Evolutionary conservation across 2,888 invertebrate species (phyloP).

Genomic region (Thereva unica): DNA sequence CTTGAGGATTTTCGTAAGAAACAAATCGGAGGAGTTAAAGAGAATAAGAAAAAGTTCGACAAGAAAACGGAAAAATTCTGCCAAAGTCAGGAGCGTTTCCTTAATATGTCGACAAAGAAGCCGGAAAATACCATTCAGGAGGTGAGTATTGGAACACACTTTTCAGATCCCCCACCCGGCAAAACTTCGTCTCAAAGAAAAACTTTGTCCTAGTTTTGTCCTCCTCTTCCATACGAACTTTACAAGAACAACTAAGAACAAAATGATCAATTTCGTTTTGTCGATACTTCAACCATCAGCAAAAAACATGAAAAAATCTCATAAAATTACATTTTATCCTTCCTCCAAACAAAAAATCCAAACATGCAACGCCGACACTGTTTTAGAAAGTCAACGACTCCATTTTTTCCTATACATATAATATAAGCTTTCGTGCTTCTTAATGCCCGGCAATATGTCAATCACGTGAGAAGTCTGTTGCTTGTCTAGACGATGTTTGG

Average conservation of each 20-base stretch:
- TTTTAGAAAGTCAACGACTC: slow-evolving; percentile 22
- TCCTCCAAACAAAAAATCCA: neutral
- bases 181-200: neutral
- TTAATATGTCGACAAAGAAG: slow-evolving; percentile 90
- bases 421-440: slow-evolving; percentile 1
- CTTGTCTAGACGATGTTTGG: slow-evolving; percentile 27
- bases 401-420: neutral
- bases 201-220: neutral
- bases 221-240: no score
- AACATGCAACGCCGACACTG: slow-evolving; percentile 2
- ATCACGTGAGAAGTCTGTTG: slow-evolving; percentile 30
- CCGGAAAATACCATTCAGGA: slow-evolving; percentile 88
- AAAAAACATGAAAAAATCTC: no score
- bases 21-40: slow-evolving; percentile 94
- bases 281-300: neutral
- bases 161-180: neutral
- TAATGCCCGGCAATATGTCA: slow-evolving; percentile 9
- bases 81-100: slow-evolving; percentile 92
- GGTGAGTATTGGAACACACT: slow-evolving; percentile 62
- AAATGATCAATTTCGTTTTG: slow-evolving; percentile 2
- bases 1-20: slow-evolving; percentile 92
- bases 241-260: no score
- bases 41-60: slow-evolving; percentile 93
- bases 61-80: slow-evolving; percentile 98
- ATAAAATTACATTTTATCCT: no score